These are phyloP conservation scores for Gasteruption jaculator DNA, from an alignment of 2,888 invertebrate species.

Conservation along the genomic window DNA sequence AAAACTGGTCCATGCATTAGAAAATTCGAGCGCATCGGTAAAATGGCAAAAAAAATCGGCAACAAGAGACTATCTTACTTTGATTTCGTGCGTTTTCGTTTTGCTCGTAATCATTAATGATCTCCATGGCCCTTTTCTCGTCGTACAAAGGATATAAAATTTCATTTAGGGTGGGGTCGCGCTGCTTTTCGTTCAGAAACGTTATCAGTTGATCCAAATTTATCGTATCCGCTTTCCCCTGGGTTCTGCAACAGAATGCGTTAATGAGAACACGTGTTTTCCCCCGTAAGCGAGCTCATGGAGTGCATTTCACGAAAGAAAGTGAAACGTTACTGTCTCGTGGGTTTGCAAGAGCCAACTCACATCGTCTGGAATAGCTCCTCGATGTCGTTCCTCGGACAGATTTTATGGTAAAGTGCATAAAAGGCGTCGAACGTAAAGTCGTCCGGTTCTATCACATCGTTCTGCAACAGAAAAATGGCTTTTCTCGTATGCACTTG, in stretches of 20 bases:
- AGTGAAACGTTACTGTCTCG: too few relatives aligned
- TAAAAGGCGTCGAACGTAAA: constrained; percentile 99
- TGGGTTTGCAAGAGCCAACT: constrained; percentile 56
- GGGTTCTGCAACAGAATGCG: constrained; percentile 74
- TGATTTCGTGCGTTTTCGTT: constrained; percentile 69
- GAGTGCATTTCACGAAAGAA: too few relatives aligned
- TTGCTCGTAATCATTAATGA: constrained; percentile 90
- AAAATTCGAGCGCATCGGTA: neutral
- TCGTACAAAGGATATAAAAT: constrained; percentile 97
- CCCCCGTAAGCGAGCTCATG: too few relatives aligned
- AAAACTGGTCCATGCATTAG: constrained; percentile 4
- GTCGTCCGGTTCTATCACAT: constrained; percentile 87
- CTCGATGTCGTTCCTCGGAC: constrained; percentile 97
- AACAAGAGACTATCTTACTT: constrained; percentile 55
- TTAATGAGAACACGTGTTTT: too few relatives aligned
- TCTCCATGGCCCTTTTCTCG: constrained; percentile 86
- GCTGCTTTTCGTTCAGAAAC: constrained; percentile 94
- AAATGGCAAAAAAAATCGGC: neutral
- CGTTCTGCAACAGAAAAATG: constrained; percentile 59
- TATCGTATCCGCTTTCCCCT: constrained; percentile 85
- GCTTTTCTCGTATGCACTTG: too few relatives aligned
- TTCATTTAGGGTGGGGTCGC: constrained; percentile 97
- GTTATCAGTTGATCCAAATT: constrained; percentile 82
- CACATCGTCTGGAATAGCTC: constrained; percentile 94
- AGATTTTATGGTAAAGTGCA: constrained; percentile 96